These are phyloP conservation scores for Paedocypris micromegethes DNA, from an alignment of 2,797 vertebrate species.

Conservation along the genomic window DNA sequence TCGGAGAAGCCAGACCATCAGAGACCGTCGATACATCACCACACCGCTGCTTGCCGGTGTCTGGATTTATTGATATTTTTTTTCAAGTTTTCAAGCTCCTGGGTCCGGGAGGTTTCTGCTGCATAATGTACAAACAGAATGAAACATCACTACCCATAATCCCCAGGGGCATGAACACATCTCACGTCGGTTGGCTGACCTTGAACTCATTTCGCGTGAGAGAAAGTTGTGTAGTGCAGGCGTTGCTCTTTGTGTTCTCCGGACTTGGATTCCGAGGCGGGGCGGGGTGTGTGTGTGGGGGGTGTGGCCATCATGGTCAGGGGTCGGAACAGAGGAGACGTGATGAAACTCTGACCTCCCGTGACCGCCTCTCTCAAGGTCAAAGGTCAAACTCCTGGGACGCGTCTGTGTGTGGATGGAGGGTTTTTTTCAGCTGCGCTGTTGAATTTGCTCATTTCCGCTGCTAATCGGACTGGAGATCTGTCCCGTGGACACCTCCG, in stretches of 20 bases:
- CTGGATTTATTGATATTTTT: slow-evolving; percentile 62
- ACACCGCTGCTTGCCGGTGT: slow-evolving; percentile 13
- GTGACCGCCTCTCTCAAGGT: slow-evolving; percentile 34
- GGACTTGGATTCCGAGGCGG: too few relatives aligned
- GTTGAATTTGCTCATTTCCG: slow-evolving; percentile 60
- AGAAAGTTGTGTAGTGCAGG: background rate
- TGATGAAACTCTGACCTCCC: slow-evolving; percentile 49
- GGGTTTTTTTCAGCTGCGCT: slow-evolving; percentile 24
- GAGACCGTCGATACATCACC: slow-evolving; percentile 28
- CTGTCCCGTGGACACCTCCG: slow-evolving; percentile 47
- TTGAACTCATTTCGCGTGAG: slow-evolving; percentile 25
- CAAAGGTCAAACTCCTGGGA: slow-evolving; percentile 32
- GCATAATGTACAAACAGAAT: slow-evolving; percentile 31
- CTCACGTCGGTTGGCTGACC: slow-evolving; percentile 19
- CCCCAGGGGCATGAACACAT: slow-evolving; percentile 20
- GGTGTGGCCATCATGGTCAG: slow-evolving; percentile 31
- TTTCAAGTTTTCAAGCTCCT: slow-evolving; percentile 40
- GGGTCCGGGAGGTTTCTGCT: slow-evolving; percentile 35
- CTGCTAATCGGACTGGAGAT: slow-evolving; percentile 56
- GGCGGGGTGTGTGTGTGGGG: background rate
- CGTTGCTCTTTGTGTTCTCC: too few relatives aligned
- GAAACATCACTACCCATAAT: slow-evolving; percentile 18
- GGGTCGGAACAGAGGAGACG: slow-evolving; percentile 41
- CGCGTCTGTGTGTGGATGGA: slow-evolving; percentile 8
- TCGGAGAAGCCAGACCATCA: slow-evolving; percentile 29